Evolutionary conservation across 2,797 vertebrate species (phyloP).

Genomic region (Lithobates pipiens): DNA sequence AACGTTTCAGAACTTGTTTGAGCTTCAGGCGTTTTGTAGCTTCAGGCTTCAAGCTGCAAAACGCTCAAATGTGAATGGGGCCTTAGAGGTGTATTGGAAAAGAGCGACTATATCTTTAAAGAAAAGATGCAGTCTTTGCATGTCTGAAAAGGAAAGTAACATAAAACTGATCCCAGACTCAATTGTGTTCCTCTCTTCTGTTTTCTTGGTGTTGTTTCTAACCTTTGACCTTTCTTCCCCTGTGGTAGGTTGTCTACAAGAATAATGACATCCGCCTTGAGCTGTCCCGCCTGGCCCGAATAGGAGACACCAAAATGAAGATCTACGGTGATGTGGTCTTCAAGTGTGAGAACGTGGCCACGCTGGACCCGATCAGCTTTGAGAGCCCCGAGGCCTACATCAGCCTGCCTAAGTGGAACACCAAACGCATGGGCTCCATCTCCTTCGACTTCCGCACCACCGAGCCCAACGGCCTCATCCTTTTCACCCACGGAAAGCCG

Average conservation of each 20-base stretch:
- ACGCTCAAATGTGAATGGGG: too few relatives aligned
- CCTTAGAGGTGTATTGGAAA: too few relatives aligned
- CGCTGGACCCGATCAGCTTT: constrained; percentile 95
- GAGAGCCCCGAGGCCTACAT: constrained; percentile 97
- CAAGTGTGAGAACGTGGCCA: constrained; percentile 95
- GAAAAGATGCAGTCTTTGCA: too few relatives aligned
- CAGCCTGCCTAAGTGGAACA: constrained; percentile 98
- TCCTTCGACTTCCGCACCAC: constrained; percentile 97
- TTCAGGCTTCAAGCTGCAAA: too few relatives aligned
- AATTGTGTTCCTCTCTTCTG: too few relatives aligned
- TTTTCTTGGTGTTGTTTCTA: too few relatives aligned
- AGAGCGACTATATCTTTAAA: too few relatives aligned
- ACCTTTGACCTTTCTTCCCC: background rate
- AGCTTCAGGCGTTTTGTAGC: too few relatives aligned
- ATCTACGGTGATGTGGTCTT: constrained; percentile 97
- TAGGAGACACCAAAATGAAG: constrained; percentile 99
- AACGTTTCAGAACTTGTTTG: too few relatives aligned
- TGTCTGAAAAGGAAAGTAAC: too few relatives aligned
- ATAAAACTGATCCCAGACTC: too few relatives aligned
- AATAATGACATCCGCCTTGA: constrained; percentile 98
- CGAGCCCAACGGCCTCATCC: constrained; percentile 95
- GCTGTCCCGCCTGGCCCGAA: constrained; percentile 93
- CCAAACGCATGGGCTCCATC: constrained; percentile 97
- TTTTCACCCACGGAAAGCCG: constrained; percentile 96
- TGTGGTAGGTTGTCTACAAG: constrained; percentile 94